These are phyloP conservation scores for Dryas iulia DNA, from an alignment of 1,140 invertebrate genomes.

Conservation along the genomic window DNA sequence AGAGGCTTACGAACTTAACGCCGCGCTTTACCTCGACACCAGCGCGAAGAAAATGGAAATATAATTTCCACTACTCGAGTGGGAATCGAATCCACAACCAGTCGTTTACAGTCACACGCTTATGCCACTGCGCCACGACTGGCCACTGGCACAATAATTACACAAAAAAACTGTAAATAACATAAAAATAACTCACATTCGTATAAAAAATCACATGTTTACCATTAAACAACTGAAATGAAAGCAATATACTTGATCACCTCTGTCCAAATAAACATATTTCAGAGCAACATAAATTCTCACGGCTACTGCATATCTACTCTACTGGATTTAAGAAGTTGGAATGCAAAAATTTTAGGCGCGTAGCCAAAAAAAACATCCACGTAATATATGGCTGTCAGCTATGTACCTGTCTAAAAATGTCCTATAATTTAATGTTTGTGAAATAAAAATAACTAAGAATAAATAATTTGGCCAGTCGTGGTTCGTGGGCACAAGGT, in stretches of 20 bases:
- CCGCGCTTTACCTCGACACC: too few relatives aligned
- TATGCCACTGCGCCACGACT: too few relatives aligned
- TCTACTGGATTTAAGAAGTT: constrained; percentile 20
- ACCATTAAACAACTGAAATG: not conserved
- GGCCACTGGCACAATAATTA: too few relatives aligned
- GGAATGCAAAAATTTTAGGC: constrained; percentile 41
- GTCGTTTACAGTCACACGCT: too few relatives aligned
- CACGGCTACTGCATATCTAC: constrained; percentile 36
- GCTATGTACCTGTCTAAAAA: constrained; percentile 25
- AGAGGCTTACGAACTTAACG: too few relatives aligned
- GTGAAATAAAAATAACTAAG: constrained; percentile 1
- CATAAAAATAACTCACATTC: not conserved
- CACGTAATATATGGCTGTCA: constrained; percentile 31
- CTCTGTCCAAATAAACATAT: constrained; percentile 5
- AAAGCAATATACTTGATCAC: not conserved
- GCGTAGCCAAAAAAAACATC: constrained; percentile 34
- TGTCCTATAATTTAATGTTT: constrained; percentile 23
- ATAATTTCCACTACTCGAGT: too few relatives aligned
- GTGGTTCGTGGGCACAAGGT: too few relatives aligned
- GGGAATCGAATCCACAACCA: too few relatives aligned
- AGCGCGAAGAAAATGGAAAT: too few relatives aligned
- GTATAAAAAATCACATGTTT: not conserved
- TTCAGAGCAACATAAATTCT: constrained; percentile 29
- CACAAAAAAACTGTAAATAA: not conserved
- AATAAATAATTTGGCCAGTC: constrained; percentile 1